Conservation (phyloP, 2,113 vertebrate species). For the Sinocyclocheilus grahami region DNA sequence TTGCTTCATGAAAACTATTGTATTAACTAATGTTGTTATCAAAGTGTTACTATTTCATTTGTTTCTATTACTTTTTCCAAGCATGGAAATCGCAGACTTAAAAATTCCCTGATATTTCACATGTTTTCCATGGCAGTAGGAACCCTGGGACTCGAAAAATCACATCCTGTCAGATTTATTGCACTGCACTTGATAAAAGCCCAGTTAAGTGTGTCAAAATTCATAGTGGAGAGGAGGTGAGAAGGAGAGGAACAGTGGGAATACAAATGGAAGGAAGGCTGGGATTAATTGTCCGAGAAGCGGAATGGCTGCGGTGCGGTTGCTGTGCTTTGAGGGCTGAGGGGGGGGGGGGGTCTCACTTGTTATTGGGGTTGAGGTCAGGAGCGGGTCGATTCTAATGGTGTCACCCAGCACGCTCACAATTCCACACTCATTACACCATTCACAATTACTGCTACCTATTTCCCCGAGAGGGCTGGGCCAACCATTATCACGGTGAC, state of each 20-base stretch:
- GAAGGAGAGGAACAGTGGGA: slow-evolving; percentile 34
- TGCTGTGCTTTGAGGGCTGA: slow-evolving; percentile 49
- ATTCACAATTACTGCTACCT: slow-evolving; percentile 79
- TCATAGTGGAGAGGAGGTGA: slow-evolving; percentile 12
- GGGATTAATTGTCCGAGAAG: slow-evolving; percentile 72
- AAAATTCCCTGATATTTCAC: neutral
- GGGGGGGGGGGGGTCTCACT: slow-evolving; percentile 56
- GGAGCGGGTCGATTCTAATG: slow-evolving; percentile 75
- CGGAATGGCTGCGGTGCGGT: slow-evolving; percentile 69
- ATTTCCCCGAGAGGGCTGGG: slow-evolving; percentile 72
- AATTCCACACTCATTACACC: slow-evolving; percentile 78
- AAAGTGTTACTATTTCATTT: neutral
- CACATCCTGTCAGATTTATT: slow-evolving; percentile 11
- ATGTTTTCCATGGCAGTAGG: neutral
- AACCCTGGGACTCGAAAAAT: slow-evolving; percentile 6
- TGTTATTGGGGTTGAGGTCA: slow-evolving; percentile 64
- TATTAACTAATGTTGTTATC: neutral
- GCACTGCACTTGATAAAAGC: slow-evolving; percentile 24
- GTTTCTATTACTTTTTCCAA: neutral
- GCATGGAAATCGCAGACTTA: neutral
- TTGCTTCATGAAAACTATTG: neutral
- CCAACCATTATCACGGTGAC: slow-evolving; percentile 77
- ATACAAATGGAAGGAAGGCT: slow-evolving; percentile 56
- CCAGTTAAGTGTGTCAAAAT: slow-evolving; percentile 28
- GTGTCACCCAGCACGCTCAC: slow-evolving; percentile 68